Evolutionary conservation across 1,140 invertebrate species (phyloP).

Genomic region (Paralvinella palmiformis): DNA sequence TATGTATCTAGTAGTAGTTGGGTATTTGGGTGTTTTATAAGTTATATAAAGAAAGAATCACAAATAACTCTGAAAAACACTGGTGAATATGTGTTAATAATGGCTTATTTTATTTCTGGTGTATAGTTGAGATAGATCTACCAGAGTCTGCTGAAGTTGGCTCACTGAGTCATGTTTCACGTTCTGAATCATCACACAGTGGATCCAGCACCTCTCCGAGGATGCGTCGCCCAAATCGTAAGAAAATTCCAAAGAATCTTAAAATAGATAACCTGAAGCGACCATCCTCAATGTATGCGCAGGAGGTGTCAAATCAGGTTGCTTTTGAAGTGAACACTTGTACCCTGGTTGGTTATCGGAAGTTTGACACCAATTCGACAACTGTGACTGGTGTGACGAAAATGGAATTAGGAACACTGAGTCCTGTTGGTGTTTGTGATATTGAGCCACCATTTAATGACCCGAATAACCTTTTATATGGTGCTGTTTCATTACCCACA

Average conservation of each 20-base stretch:
- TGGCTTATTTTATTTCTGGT: no score
- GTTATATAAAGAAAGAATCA: no score
- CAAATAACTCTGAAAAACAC: no score
- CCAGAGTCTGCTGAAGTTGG: no score
- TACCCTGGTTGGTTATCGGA: slow-evolving; percentile 45
- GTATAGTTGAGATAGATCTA: no score
- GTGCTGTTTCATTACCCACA: slow-evolving; percentile 32
- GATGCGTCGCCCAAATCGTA: neutral
- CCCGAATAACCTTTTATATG: neutral
- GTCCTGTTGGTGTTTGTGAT: neutral
- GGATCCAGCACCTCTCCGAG: neutral
- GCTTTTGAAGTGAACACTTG: slow-evolving; percentile 23
- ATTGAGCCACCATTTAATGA: neutral
- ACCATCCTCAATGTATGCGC: slow-evolving; percentile 28
- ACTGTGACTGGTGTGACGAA: slow-evolving; percentile 36
- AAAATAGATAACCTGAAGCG: slow-evolving; percentile 42
- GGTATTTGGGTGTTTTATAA: no score
- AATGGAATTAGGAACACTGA: slow-evolving; percentile 44
- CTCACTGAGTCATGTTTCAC: neutral
- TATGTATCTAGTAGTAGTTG: no score
- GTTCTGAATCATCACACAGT: neutral
- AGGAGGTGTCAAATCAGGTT: neutral
- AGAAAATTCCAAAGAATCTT: slow-evolving; percentile 45
- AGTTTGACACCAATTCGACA: slow-evolving; percentile 27
- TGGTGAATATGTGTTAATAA: no score